Evolutionary conservation across 2,113 vertebrate genomes (phyloP).

Genomic region (Sinocyclocheilus rhinocerous): DNA sequence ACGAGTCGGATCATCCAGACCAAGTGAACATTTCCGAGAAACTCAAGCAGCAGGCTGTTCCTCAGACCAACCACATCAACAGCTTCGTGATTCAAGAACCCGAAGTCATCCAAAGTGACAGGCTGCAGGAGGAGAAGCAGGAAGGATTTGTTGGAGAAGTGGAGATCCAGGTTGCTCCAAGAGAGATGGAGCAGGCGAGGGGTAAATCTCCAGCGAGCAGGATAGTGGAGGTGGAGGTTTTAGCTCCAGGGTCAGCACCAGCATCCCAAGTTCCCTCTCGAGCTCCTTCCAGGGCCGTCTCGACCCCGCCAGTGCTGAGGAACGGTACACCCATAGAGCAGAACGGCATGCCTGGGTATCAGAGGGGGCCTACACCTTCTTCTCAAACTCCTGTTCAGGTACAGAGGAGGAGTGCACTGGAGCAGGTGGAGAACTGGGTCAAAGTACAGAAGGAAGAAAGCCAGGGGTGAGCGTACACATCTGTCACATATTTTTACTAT

Average conservation of each 20-base stretch:
- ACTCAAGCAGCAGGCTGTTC: constrained; percentile 77
- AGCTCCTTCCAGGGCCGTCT: constrained; percentile 69
- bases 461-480: constrained; percentile 79
- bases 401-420: constrained; percentile 83
- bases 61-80: constrained; percentile 83
- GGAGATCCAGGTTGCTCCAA: neutral
- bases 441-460: constrained; percentile 87
- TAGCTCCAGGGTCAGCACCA: constrained; percentile 66
- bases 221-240: constrained; percentile 49
- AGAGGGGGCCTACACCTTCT: constrained; percentile 74
- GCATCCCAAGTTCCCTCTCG: constrained; percentile 72
- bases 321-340: constrained; percentile 85
- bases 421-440: constrained; percentile 91
- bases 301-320: constrained; percentile 71
- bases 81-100: constrained; percentile 20
- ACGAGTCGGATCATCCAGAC: constrained; percentile 49
- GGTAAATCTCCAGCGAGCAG: constrained; percentile 28
- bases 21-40: constrained; percentile 63
- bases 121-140: constrained; percentile 63
- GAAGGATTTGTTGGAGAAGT: constrained; percentile 28
- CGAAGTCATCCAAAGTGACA: constrained; percentile 51
- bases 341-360: constrained; percentile 83
- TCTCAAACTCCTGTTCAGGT: constrained; percentile 75
- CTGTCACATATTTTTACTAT: no score
- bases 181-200: constrained; percentile 11